Percentiles rank a stretch among this genome's conserved stretches.
phyloP scores from a whole-genome alignment of 2,797 vertebrate genomes.

The Lates japonicus region DNA sequence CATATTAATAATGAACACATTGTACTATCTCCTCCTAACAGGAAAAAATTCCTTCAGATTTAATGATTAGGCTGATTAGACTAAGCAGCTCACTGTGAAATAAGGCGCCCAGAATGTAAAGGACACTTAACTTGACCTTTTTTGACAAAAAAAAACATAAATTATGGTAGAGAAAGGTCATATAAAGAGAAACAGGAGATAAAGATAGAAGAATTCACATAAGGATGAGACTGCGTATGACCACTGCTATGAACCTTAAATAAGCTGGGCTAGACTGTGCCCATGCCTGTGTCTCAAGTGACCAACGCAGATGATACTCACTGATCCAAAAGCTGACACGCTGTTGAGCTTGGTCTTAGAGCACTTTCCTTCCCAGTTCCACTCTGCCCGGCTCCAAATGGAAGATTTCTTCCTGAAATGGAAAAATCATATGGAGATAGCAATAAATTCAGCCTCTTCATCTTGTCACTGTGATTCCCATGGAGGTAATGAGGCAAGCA shows the following conservation, averaged over 20 bases:
- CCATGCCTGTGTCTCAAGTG: slow-evolving; percentile 13
- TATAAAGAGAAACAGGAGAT: slow-evolving; percentile 48
- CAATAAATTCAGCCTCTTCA: slow-evolving; percentile 79
- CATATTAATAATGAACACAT: slow-evolving; percentile 44
- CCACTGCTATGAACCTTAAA: neutral
- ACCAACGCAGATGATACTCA: slow-evolving; percentile 85
- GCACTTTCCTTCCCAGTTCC: slow-evolving; percentile 98
- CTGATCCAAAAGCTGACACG: slow-evolving; percentile 96
- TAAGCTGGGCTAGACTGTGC: slow-evolving; percentile 24
- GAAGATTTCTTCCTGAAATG: slow-evolving; percentile 96
- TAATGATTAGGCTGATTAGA: slow-evolving; percentile 53
- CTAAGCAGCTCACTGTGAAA: slow-evolving; percentile 54
- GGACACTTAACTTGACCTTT: slow-evolving; percentile 41
- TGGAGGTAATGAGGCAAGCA: slow-evolving; percentile 66
- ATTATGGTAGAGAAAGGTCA: slow-evolving; percentile 13
- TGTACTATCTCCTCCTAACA: slow-evolving; percentile 35
- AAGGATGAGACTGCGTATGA: slow-evolving; percentile 19
- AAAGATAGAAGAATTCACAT: slow-evolving; percentile 46
- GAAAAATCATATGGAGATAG: slow-evolving; percentile 74
- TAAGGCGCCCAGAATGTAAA: slow-evolving; percentile 32
- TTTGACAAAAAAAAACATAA: slow-evolving; percentile 30
- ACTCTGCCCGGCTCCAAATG: slow-evolving; percentile 95
- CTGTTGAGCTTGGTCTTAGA: slow-evolving; percentile 99
- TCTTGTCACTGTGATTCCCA: slow-evolving; percentile 76
- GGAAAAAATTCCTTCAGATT: slow-evolving; percentile 40